phyloP scores from a whole-genome alignment of 2,797 vertebrate species.

The Crocidura indochinensis region DNA sequence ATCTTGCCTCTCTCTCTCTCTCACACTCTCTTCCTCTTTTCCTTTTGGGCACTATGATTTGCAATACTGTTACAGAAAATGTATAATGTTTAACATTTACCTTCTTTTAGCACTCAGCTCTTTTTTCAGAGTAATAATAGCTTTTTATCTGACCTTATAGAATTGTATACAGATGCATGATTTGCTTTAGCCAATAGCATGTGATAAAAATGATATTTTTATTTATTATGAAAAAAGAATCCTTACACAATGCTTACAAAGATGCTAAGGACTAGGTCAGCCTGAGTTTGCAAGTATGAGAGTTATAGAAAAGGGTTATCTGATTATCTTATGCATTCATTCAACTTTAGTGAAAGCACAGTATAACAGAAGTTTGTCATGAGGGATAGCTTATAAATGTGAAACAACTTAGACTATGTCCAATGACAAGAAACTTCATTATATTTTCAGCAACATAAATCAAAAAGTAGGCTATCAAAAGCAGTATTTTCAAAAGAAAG shows the following conservation, averaged over 20 bases:
- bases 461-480: not conserved
- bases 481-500: not conserved
- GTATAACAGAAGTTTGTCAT: too few species aligned
- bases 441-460: not conserved
- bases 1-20: too few species aligned
- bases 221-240: constrained; percentile 20
- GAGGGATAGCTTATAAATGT: too few species aligned
- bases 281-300: not conserved
- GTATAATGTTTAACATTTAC: too few species aligned
- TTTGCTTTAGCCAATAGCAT: not conserved
- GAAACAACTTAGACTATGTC: not conserved
- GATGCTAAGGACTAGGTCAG: not conserved
- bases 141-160: not conserved
- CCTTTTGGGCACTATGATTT: too few species aligned
- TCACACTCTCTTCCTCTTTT: too few species aligned
- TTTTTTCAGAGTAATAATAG: too few species aligned
- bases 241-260: not conserved
- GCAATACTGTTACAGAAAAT: too few species aligned
- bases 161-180: not conserved
- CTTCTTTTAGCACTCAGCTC: too few species aligned
- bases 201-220: not conserved
- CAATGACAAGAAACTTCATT: not conserved
- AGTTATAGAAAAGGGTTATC: not conserved
- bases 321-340: too few species aligned
- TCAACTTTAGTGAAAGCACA: too few species aligned